A percentile compares a stretch with the other conserved stretches of the same genome.
Conservation (phyloP, 1,140 invertebrate species). For the Brachionus paranguensis region DNA sequence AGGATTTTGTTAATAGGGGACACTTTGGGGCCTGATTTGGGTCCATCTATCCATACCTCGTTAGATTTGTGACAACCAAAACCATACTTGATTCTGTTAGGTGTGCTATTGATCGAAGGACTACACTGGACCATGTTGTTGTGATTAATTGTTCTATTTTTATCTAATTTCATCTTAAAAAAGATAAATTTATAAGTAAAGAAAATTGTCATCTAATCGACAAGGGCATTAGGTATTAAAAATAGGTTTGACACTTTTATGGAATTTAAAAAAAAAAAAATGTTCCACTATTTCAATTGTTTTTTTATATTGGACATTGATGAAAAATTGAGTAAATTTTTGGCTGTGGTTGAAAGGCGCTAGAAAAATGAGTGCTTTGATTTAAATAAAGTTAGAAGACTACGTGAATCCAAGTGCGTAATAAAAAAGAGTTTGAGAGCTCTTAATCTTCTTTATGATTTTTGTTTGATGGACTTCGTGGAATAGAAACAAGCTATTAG, state of each 20-base stretch:
- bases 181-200: background rate
- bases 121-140: background rate
- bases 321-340: too few species aligned
- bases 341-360: background rate
- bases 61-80: background rate
- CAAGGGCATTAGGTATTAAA: background rate
- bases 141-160: background rate
- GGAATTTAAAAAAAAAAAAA: too few species aligned
- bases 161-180: slow-evolving; percentile 23
- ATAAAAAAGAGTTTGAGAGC: background rate
- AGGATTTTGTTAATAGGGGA: background rate
- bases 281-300: background rate
- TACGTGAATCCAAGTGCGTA: background rate
- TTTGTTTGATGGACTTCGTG: background rate
- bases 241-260: background rate
- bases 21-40: background rate
- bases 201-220: background rate
- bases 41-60: slow-evolving; percentile 35
- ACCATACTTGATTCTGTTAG: background rate
- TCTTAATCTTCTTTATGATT: slow-evolving; percentile 2
- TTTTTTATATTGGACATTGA: too few species aligned
- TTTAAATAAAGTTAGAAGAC: background rate
- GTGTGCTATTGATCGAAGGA: background rate
- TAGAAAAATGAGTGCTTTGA: background rate
- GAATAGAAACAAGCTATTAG: background rate